Evolutionary conservation across 2,888 invertebrate genomes (phyloP).

Genomic region (Cactoblastis cactorum): DNA sequence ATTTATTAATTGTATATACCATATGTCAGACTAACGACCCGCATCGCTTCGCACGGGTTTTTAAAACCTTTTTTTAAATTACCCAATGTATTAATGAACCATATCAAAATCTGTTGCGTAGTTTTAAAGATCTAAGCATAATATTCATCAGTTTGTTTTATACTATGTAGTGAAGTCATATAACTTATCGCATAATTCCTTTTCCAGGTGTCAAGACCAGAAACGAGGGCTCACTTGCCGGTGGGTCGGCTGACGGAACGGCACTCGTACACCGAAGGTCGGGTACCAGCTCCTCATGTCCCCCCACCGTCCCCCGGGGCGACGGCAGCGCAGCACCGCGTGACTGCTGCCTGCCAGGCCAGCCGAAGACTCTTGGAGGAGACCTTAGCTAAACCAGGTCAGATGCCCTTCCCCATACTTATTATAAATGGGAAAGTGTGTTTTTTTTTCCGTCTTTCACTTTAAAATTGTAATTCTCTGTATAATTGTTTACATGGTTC

Average conservation of each 20-base stretch:
- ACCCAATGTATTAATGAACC: too few relatives aligned
- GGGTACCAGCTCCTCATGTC: slow-evolving; percentile 65
- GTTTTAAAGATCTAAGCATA: too few relatives aligned
- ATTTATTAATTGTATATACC: too few relatives aligned
- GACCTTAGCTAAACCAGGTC: slow-evolving; percentile 78
- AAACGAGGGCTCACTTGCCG: slow-evolving; percentile 58
- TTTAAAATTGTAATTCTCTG: too few relatives aligned
- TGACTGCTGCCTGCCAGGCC: slow-evolving; percentile 67
- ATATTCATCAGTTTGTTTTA: not conserved
- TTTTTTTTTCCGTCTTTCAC: too few relatives aligned
- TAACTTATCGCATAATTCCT: slow-evolving; percentile 1
- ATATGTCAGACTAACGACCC: too few relatives aligned
- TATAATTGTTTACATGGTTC: too few relatives aligned
- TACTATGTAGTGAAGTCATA: not conserved
- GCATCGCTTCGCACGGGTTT: too few relatives aligned
- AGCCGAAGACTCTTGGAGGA: slow-evolving; percentile 86
- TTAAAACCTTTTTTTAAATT: too few relatives aligned
- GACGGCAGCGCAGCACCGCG: slow-evolving; percentile 49
- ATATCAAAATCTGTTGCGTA: too few relatives aligned
- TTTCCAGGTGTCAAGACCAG: slow-evolving; percentile 55
- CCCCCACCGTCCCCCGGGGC: slow-evolving; percentile 66
- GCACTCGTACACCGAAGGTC: slow-evolving; percentile 58
- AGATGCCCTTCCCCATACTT: slow-evolving; percentile 22
- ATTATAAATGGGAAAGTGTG: too few relatives aligned
- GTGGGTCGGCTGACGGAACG: slow-evolving; percentile 50